Percentiles rank a stretch among this genome's conserved stretches.
Evolutionary conservation across 2,797 vertebrate species (phyloP).

Genomic region (Vipera latastei): DNA sequence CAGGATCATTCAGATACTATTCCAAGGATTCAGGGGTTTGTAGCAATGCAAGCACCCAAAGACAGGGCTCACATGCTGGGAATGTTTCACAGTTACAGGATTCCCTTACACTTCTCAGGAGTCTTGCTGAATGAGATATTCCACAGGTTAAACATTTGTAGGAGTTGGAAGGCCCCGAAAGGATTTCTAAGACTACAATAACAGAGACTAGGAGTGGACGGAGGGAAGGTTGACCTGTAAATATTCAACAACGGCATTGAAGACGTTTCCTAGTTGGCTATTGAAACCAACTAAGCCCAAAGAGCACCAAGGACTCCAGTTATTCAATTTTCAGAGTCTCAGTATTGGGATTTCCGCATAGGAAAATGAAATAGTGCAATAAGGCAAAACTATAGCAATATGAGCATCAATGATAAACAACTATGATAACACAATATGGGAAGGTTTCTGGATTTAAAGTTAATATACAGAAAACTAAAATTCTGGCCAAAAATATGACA

Average conservation of each 20-base stretch:
- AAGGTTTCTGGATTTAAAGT: no score
- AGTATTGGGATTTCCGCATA: neutral
- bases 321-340: neutral
- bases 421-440: no score
- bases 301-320: neutral
- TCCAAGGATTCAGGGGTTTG: conserved; percentile 56
- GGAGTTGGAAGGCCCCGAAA: neutral
- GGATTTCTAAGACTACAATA: neutral
- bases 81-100: conserved; percentile 34
- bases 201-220: neutral
- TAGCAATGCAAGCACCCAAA: conserved; percentile 54
- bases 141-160: neutral
- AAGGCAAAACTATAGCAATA: neutral
- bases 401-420: neutral
- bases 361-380: neutral
- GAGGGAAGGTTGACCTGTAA: neutral
- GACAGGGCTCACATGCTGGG: conserved; percentile 45
- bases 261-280: neutral
- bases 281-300: neutral
- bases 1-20: conserved; percentile 66
- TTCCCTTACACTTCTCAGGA: conserved; percentile 28
- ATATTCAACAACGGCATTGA: neutral
- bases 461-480: no score
- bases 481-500: no score
- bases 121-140: conserved; percentile 25